phyloP scores from a whole-genome alignment of 2,113 vertebrate species.

The Callopanchax toddi region DNA sequence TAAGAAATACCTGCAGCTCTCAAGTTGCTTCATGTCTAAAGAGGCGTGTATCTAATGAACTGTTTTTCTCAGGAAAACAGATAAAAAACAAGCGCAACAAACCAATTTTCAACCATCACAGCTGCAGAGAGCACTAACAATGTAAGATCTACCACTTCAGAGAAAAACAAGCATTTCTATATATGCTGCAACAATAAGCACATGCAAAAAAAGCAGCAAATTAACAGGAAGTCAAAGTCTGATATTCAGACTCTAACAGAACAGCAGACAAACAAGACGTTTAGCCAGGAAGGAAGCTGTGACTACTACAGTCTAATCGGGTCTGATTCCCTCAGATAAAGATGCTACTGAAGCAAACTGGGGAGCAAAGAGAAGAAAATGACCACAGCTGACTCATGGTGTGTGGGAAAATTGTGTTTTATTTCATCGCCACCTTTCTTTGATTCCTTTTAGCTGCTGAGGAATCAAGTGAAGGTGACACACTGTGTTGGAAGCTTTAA shows the following conservation, averaged over 20 bases:
- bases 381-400: slow-evolving; percentile 2
- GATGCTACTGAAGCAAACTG: slow-evolving; percentile 30
- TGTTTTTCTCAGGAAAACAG: neutral
- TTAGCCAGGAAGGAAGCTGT: slow-evolving; percentile 4
- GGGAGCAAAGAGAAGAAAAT: slow-evolving; percentile 28
- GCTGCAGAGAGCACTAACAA: neutral
- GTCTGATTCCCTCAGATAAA: slow-evolving; percentile 61
- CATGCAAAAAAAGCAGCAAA: slow-evolving; percentile 43
- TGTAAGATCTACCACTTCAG: neutral
- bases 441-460: neutral
- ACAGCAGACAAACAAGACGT: slow-evolving; percentile 1
- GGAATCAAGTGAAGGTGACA: slow-evolving; percentile 8
- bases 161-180: slow-evolving; percentile 1
- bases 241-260: neutral
- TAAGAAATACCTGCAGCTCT: neutral
- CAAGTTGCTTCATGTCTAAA: neutral
- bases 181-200: slow-evolving; percentile 11
- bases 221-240: slow-evolving; percentile 5
- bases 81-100: neutral
- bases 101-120: neutral
- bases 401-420: slow-evolving; percentile 22
- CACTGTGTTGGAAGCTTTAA: slow-evolving; percentile 6
- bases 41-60: neutral
- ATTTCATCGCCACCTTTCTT: neutral
- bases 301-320: slow-evolving; percentile 10